Evolutionary conservation across 2,113 vertebrate species (phyloP).

Genomic region (Etheostoma cragini): DNA sequence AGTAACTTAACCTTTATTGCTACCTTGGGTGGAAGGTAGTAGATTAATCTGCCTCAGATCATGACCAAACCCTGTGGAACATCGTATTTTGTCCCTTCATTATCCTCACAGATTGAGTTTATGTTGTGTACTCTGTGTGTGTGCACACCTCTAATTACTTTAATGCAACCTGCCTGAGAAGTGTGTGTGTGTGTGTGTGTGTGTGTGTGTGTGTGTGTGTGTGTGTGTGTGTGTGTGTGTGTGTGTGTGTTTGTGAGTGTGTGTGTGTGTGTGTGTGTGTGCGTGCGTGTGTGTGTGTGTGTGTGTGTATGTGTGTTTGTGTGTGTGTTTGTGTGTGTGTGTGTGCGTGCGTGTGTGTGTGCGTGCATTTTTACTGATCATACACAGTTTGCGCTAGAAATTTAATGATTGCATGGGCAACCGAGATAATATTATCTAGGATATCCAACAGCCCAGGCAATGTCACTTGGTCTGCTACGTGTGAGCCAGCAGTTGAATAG

Average conservation of each 20-base stretch:
- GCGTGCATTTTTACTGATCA: conserved; percentile 55
- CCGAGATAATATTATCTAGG: conserved; percentile 61
- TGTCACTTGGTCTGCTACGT: conserved; percentile 60
- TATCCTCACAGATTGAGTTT: neutral
- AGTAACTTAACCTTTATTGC: conserved; percentile 3
- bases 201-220: conserved; percentile 12
- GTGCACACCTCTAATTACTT: conserved; percentile 35
- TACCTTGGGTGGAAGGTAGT: neutral
- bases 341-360: conserved; percentile 1
- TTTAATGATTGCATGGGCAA: conserved; percentile 58
- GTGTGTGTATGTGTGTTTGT: conserved; percentile 12
- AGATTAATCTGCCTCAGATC: conserved; percentile 1
- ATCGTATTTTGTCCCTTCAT: neutral
- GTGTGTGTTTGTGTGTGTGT: conserved; percentile 6
- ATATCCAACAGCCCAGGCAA: conserved; percentile 60
- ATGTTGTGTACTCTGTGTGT: neutral
- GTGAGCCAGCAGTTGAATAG: conserved; percentile 64
- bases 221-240: conserved; percentile 7
- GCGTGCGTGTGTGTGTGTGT: neutral
- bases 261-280: conserved; percentile 1
- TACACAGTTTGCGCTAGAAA: conserved; percentile 39
- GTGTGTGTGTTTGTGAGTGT: neutral
- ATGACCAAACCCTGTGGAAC: neutral
- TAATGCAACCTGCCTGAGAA: conserved; percentile 18
- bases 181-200: conserved; percentile 1